Conservation (phyloP, 2,888 invertebrate species). For the Amorpha juglandis region DNA sequence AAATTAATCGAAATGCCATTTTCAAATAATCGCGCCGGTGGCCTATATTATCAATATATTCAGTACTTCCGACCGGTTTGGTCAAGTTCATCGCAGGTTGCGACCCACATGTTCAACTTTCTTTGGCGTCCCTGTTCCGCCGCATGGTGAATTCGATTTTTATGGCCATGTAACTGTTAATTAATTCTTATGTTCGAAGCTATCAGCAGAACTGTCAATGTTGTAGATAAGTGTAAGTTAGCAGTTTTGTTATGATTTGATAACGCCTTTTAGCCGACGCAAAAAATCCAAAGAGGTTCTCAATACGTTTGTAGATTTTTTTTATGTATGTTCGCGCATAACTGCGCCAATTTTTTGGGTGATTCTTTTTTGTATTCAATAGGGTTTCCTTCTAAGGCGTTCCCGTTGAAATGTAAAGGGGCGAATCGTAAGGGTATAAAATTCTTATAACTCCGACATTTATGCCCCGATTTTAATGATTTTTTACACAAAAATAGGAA, state of each 20-base stretch:
- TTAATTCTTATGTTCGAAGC: conserved; percentile 19
- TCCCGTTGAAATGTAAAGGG: too few species aligned
- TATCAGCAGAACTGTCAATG: neutral
- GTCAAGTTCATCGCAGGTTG: conserved; percentile 73
- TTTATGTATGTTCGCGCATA: too few species aligned
- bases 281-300: too few species aligned
- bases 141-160: conserved; percentile 37
- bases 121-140: conserved; percentile 56
- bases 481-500: too few species aligned
- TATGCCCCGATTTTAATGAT: too few species aligned
- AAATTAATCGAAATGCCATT: neutral
- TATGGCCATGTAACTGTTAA: conserved; percentile 24
- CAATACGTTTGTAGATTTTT: too few species aligned
- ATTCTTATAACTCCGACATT: too few species aligned
- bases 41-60: conserved; percentile 50
- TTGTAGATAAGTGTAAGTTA: neutral
- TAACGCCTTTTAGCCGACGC: neutral
- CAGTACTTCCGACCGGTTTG: conserved; percentile 55
- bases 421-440: too few species aligned
- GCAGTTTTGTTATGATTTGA: neutral
- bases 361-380: too few species aligned
- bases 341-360: too few species aligned
- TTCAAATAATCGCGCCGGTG: conserved; percentile 37
- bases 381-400: too few species aligned
- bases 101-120: conserved; percentile 72